These are phyloP conservation scores for Pomphorhynchus laevis DNA, from an alignment of 1,140 invertebrate genomes.

Conservation along the genomic window DNA sequence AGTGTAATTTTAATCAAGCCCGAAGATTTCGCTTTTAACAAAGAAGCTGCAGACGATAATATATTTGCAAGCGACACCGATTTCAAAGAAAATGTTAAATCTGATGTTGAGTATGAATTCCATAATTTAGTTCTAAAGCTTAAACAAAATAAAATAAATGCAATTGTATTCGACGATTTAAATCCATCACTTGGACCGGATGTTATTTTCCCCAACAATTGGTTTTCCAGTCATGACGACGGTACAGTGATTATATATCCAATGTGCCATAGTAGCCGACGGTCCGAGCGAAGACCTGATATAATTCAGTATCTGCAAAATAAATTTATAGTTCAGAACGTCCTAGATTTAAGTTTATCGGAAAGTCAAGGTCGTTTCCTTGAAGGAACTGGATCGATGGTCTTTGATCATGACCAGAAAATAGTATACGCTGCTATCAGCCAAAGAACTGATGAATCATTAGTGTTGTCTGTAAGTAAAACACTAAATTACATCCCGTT, in stretches of 20 bases:
- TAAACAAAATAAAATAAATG: conserved; percentile 4
- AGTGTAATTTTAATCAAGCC: conserved; percentile 12
- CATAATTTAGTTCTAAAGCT: conserved; percentile 10
- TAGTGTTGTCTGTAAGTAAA: conserved; percentile 10
- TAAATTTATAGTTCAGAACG: conserved; percentile 5
- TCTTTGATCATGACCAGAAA: conserved; percentile 12
- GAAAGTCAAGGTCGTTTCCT: conserved; percentile 11
- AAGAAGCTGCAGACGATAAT: conserved; percentile 12
- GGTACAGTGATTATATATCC: conserved; percentile 12
- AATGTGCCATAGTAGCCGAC: conserved; percentile 11
- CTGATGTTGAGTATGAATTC: conserved; percentile 11
- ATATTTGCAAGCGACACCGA: conserved; percentile 10
- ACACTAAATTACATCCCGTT: conserved; percentile 10
- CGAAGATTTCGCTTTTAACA: conserved; percentile 11
- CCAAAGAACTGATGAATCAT: conserved; percentile 9
- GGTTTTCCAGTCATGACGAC: conserved; percentile 11
- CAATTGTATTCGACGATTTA: conserved; percentile 11
- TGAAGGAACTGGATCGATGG: conserved; percentile 13
- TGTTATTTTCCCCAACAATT: conserved; percentile 14
- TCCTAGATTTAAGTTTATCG: conserved; percentile 10
- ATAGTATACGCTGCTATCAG: conserved; percentile 11
- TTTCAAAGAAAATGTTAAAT: neutral
- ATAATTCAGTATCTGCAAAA: conserved; percentile 5
- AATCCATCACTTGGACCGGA: conserved; percentile 11
- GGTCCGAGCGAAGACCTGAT: conserved; percentile 10